Evolutionary conservation across 2,797 vertebrate species (phyloP).

Genomic region (Scleropages formosus): DNA sequence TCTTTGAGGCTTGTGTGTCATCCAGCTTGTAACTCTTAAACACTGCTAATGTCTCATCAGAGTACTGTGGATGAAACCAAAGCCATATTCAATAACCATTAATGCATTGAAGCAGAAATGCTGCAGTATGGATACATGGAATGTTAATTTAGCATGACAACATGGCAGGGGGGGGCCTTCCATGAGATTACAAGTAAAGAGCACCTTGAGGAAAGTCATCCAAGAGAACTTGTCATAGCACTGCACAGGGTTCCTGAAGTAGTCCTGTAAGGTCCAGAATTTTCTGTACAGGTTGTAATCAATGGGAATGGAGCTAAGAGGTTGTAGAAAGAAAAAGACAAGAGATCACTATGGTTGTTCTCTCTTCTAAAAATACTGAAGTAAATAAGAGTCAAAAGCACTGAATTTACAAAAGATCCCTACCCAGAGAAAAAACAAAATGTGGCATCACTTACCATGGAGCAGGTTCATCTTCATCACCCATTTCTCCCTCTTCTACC

Average conservation of each 20-base stretch:
- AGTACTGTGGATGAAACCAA: slow-evolving; percentile 71
- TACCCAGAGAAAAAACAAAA: neutral
- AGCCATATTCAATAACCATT: neutral
- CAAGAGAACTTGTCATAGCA: slow-evolving; percentile 96
- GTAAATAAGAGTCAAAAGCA: too few relatives aligned
- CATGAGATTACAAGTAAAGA: neutral
- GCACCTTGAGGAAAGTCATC: slow-evolving; percentile 97
- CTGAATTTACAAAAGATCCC: neutral
- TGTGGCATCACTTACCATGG: slow-evolving; percentile 72
- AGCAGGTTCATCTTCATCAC: slow-evolving; percentile 91
- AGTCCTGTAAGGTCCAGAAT: slow-evolving; percentile 98
- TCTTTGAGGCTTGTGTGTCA: slow-evolving; percentile 93
- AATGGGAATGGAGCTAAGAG: slow-evolving; percentile 87
- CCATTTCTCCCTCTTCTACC: slow-evolving; percentile 98
- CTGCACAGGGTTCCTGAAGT: slow-evolving; percentile 95
- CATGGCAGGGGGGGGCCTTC: too few relatives aligned
- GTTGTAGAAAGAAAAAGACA: slow-evolving; percentile 41
- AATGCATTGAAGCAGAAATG: too few relatives aligned
- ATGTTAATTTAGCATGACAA: too few relatives aligned
- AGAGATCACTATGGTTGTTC: neutral
- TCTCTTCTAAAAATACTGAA: neutral
- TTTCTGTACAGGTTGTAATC: slow-evolving; percentile 99
- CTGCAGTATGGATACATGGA: too few relatives aligned
- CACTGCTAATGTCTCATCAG: slow-evolving; percentile 92
- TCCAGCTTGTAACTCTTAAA: slow-evolving; percentile 98